phyloP scores from a whole-genome alignment of 2,113 vertebrate species.

The Desmodus rotundus region DNA sequence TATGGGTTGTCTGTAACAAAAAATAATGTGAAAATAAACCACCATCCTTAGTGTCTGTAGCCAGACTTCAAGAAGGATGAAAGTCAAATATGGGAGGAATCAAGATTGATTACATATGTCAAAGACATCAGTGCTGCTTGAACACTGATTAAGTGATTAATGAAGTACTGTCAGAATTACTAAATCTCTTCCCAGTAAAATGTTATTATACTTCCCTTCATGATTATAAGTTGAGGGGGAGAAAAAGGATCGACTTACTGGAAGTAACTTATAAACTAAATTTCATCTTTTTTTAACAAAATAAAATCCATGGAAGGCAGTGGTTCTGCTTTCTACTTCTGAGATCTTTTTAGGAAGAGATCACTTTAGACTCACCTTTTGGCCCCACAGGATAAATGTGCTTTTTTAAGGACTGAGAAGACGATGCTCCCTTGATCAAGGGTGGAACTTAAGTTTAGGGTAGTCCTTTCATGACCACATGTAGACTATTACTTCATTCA shows the following conservation, averaged over 20 bases:
- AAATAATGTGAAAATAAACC: slow-evolving; percentile 20
- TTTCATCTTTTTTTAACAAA: not conserved
- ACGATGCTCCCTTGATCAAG: not conserved
- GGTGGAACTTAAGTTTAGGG: not conserved
- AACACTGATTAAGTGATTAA: slow-evolving; percentile 72
- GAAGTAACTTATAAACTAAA: slow-evolving; percentile 55
- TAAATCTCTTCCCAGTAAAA: slow-evolving; percentile 58
- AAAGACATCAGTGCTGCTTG: slow-evolving; percentile 71
- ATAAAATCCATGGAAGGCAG: not conserved
- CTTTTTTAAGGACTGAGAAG: not conserved
- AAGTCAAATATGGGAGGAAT: slow-evolving; percentile 60
- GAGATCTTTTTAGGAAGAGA: not conserved
- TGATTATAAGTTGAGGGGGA: slow-evolving; percentile 59
- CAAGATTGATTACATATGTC: slow-evolving; percentile 73
- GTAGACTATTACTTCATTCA: not conserved
- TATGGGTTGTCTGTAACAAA: slow-evolving; percentile 31
- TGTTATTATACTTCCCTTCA: slow-evolving; percentile 57
- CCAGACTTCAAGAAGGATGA: slow-evolving; percentile 43
- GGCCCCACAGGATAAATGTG: not conserved
- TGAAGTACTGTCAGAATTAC: slow-evolving; percentile 68
- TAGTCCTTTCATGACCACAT: not conserved
- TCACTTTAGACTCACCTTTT: not conserved
- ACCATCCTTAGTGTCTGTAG: slow-evolving; percentile 7
- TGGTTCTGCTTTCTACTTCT: not conserved
- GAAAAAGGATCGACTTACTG: slow-evolving; percentile 36